Base-by-base conservation (phyloP, 2,113 vertebrate genomes). In the Bubalus kerabau region DNA sequence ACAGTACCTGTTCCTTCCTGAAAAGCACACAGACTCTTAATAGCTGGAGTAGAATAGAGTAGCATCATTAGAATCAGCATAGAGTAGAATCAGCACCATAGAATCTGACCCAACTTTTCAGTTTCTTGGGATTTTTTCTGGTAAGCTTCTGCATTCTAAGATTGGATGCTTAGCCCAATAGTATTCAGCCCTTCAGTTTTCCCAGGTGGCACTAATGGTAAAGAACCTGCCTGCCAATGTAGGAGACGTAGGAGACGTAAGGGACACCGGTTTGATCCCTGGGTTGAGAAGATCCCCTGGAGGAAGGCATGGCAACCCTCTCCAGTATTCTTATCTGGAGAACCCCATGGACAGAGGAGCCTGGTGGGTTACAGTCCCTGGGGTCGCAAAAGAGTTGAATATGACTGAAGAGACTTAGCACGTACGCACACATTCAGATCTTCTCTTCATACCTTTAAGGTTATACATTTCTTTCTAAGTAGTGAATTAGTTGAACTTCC, bases 131-230 rank as follows among this genome's bases (percentile, higher is more conserved):
- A 26, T 28, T 87, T 52, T 83, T 56, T 15, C 21, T 92, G 10
- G 60, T 82, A 74, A 13, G 24, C 32, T 82, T 87, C 52, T 60
- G 89, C 52, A 36, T 71, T 88, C 60, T 76, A 92, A 81, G 85
- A 30, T n/a, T 91, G 23, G 43, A 36, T 84, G 32, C 74, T 36
- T 91, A 87, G 52, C 40, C 36, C 16, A 50, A 15, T 30, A 64
- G 54, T 46, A 64, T 43, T 62, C 59, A 94, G n/a, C 12, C 50
- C 21, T 43, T 76, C 21, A 3, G 40, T 24, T 43, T 76, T 43
- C 36, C 71, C 40, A 43, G 71, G 40, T 76, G 71, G 0, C 21
- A 7, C 40, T 15, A 76, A 23, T 43, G 36, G 40, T 15, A 76
- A 76, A 76, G 71, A 76, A 76, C 23, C 23, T 0, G 23, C 40